A percentile compares a stretch with the other conserved stretches of the same genome.
Conservation (phyloP, 2,888 invertebrate genomes). For the Lobophora halterata region DNA sequence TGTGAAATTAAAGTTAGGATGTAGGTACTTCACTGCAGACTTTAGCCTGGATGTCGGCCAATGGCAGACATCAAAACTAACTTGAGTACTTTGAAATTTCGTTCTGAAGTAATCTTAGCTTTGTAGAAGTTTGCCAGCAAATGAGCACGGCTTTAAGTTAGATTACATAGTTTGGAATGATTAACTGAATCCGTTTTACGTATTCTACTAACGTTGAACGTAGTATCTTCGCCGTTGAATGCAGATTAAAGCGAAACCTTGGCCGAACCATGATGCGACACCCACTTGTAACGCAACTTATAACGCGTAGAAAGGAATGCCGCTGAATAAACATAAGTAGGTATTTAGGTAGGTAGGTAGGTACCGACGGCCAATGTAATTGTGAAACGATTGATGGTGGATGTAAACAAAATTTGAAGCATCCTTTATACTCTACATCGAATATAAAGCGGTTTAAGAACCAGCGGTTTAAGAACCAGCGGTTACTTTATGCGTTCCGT, state of each 20-base stretch:
- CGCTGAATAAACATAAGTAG: constrained; percentile 39
- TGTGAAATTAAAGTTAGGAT: constrained; percentile 49
- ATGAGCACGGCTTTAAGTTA: too few species aligned
- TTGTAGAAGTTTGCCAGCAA: not conserved
- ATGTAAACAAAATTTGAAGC: constrained; percentile 27
- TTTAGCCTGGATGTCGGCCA: constrained; percentile 5
- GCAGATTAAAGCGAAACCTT: constrained; percentile 38
- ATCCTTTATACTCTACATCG: constrained; percentile 11
- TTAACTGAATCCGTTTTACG: constrained; percentile 7
- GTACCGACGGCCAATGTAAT: constrained; percentile 23
- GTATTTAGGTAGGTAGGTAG: too few species aligned
- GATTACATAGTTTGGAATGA: too few species aligned
- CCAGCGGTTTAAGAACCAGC: constrained; percentile 3
- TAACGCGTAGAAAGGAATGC: constrained; percentile 40
- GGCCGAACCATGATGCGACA: constrained; percentile 47
- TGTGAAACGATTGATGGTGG: constrained; percentile 27
- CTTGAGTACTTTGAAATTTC: too few species aligned
- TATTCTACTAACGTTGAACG: constrained; percentile 19
- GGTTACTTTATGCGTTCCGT: constrained; percentile 3
- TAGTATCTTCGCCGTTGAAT: constrained; percentile 24
- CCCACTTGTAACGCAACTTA: constrained; percentile 50
- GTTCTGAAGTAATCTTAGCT: not conserved
- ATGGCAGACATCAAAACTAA: too few species aligned
- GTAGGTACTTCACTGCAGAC: constrained; percentile 25
- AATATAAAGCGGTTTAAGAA: constrained; percentile 6